Evolutionary conservation across 2,113 vertebrate genomes (phyloP), one percentile per base, ranked within the genome.

Genomic region (Genyomyrus donnyi): DNA sequence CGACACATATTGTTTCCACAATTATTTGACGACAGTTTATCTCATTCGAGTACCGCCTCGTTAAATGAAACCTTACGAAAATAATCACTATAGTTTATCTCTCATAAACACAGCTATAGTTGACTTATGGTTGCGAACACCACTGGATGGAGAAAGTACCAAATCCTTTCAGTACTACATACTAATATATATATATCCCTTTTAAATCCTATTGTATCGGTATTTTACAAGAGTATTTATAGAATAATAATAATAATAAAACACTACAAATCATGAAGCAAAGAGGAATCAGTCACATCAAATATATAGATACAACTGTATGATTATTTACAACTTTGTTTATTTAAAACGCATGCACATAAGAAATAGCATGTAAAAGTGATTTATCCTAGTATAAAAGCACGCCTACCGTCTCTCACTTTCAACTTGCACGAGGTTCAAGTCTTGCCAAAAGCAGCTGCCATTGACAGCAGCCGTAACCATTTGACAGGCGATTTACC

Each of bases 341-440:
- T 31, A 70, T 70, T 70, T 31, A 31, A 70, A 31, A 70, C 9
- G 10, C n/a, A 70, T 70, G 62, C 62, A 70, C 3, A 31, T 70
- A 31, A 66, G 62, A 66, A 27, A 27, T 27, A 66, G n/a, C 62
- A 27, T n/a, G n/a, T 27, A 66, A 66, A 27, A 27, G 62, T 70
- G 10, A 70, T 70, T 31, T 70, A 70, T 31, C 6, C 19, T 11
- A 17, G 45, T 19, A 85, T 48, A 46, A 85, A 85, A 48, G 45
- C 52, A 10, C 19, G 89, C 94, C 94, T 92, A 95, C 95, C 95
- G 90, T 85, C 53, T 90, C 53, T 19, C 13, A 88, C 90, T 49
- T 87, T 90, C 77, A 90, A 88, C 85, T 93, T 93, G 90, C 91
- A 92, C 62, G 94, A 92, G 92, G 91, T 70, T 89, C 87, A 91